Evolutionary conservation across 2,888 invertebrate genomes (phyloP), one percentile per base, ranked within the genome.

Genomic region (Orthosia incerta): DNA sequence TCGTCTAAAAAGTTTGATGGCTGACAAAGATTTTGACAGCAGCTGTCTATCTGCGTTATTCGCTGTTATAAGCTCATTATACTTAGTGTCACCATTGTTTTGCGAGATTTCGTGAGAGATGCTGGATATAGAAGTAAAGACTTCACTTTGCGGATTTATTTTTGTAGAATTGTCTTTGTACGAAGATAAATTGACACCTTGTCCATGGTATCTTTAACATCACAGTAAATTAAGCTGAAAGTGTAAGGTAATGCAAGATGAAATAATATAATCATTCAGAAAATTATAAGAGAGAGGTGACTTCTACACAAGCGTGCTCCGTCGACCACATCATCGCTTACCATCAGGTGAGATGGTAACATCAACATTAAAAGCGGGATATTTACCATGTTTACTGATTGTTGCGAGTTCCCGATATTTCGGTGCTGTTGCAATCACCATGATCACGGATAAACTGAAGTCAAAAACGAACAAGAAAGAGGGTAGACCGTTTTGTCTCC

Each of bases 1-100:
- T 88, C 90, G 91, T 92, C 93, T 91, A 89, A 90, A 90, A 92
- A 92, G 89, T 92, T 91, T 85, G 86, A 89, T 85, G 82, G 80
- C 88, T 87, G 85, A 87, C 90, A 89, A 88, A 89, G 87, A 89
- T 89, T 89, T 88, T 86, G 87, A 85, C 87, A 86, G 86, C 78
- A 59, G 72, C 82, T 86, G 85, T 87, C 85, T 84, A 82, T 85
- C 84, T 79, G 71, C 67, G 57, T 84, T 72, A 76, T 82, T 84
- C 75, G 61, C 59, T 82, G 55, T 83, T 74, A 78, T 86, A 72
- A 74, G 61, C 64, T 76, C 75, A 83, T 80, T 85, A 86, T 76
- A 61, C 79, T 85, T 79, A 80, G 67, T 76, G 79, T 74, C 86
- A 74, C 45, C 23, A 71, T 70, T 78, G 73, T 74, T 78, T 71